Conservation (phyloP, 2,888 invertebrate genomes). For the Tipula lateralis region DNA sequence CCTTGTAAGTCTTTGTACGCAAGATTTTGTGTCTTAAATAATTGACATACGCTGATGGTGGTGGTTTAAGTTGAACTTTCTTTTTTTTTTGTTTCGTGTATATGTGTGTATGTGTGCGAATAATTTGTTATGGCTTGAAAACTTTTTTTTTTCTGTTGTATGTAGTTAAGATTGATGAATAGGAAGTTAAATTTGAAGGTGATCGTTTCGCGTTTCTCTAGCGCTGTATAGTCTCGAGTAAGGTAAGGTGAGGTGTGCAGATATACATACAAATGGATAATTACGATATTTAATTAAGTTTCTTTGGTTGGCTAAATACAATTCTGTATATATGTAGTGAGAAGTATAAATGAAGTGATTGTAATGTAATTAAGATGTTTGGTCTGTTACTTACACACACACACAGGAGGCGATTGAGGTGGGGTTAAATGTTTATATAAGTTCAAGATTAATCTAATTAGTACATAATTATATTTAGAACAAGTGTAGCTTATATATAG, state of each 20-base stretch:
- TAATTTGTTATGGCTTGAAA: not conserved
- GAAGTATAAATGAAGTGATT: not conserved
- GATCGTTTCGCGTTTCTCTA: slow-evolving; percentile 12
- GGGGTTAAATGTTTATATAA: no score
- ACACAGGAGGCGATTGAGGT: not conserved
- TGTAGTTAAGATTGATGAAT: slow-evolving; percentile 27
- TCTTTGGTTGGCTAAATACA: not conserved
- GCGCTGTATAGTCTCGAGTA: not conserved
- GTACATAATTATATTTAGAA: not conserved
- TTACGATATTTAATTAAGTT: not conserved
- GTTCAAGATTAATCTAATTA: slow-evolving; percentile 1
- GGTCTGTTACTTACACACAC: not conserved
- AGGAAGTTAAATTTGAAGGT: slow-evolving; percentile 28
- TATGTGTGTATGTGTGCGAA: not conserved
- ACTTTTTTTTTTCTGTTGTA: not conserved
- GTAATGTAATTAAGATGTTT: slow-evolving; percentile 11
- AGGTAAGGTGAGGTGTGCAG: not conserved
- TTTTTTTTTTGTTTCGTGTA: not conserved
- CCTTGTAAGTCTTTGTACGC: not conserved
- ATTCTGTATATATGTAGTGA: not conserved
- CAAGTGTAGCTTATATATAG: not conserved
- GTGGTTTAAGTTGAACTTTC: not conserved
- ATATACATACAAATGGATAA: not conserved
- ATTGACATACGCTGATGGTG: not conserved
- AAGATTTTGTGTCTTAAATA: not conserved